Evolutionary conservation across 2,888 invertebrate genomes (phyloP).

Genomic region (Anagyrus pseudococci): DNA sequence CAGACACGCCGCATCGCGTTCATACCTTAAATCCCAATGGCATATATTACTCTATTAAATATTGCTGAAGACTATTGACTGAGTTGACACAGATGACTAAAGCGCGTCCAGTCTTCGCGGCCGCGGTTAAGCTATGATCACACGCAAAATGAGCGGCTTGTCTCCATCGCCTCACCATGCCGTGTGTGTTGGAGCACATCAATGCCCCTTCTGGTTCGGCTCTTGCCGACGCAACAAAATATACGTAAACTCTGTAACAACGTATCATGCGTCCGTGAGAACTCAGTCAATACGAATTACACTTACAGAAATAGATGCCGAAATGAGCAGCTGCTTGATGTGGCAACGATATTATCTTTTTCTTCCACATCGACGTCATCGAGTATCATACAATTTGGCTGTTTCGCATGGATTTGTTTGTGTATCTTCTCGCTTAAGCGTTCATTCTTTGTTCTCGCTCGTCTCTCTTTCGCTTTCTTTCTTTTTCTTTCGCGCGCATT

Average conservation of each 20-base stretch:
- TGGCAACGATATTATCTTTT: constrained; percentile 38
- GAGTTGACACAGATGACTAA: constrained; percentile 37
- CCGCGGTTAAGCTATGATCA: too few species aligned
- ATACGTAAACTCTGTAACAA: constrained; percentile 27
- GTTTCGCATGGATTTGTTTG: constrained; percentile 38
- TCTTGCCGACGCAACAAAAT: constrained; percentile 27
- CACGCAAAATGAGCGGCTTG: too few species aligned
- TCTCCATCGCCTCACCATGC: too few species aligned
- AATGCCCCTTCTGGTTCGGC: too few species aligned
- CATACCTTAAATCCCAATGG: constrained; percentile 37
- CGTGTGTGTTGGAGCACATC: too few species aligned
- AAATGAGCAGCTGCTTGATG: constrained; percentile 51
- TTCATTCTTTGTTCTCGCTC: constrained; percentile 34
- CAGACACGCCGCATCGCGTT: constrained; percentile 22
- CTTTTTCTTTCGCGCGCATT: constrained; percentile 36
- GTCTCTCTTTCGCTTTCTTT: constrained; percentile 10
- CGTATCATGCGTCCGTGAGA: constrained; percentile 28
- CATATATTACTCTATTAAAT: constrained; percentile 44
- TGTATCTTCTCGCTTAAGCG: constrained; percentile 38
- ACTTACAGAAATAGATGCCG: constrained; percentile 57
- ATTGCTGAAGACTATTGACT: constrained; percentile 45
- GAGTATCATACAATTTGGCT: constrained; percentile 43
- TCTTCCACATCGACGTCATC: constrained; percentile 39
- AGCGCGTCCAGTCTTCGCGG: constrained; percentile 7
- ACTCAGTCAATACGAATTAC: constrained; percentile 48